These are phyloP conservation scores for Teinopalpus imperialis DNA, from an alignment of 2,888 invertebrate species.

Conservation along the genomic window DNA sequence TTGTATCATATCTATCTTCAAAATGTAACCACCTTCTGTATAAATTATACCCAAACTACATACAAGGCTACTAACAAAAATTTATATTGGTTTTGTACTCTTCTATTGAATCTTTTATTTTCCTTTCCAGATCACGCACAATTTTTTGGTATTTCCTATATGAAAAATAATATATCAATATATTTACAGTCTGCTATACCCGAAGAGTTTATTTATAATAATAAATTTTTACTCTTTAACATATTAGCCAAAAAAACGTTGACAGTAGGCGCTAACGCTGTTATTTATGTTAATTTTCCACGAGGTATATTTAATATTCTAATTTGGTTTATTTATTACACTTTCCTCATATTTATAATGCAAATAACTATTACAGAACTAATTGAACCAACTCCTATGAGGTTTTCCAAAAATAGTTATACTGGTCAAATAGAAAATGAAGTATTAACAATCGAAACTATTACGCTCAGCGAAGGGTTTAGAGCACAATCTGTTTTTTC, in stretches of 20 bases:
- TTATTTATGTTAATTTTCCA: slow-evolving; percentile 53
- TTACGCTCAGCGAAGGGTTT: slow-evolving; percentile 49
- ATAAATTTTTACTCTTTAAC: slow-evolving; percentile 55
- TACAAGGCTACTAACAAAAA: too few relatives aligned
- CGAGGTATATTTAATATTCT: slow-evolving; percentile 40
- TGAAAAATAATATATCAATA: slow-evolving; percentile 39
- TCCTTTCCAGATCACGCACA: slow-evolving; percentile 48
- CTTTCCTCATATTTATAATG: too few relatives aligned
- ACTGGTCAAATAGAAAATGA: slow-evolving; percentile 43
- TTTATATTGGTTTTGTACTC: too few relatives aligned
- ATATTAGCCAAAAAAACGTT: slow-evolving; percentile 54
- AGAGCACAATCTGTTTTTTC: slow-evolving; percentile 41
- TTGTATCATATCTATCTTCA: too few relatives aligned
- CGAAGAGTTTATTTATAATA: slow-evolving; percentile 52
- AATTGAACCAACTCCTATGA: slow-evolving; percentile 46
- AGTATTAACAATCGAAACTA: slow-evolving; percentile 38
- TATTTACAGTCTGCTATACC: slow-evolving; percentile 44
- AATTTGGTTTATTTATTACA: not conserved
- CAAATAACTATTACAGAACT: slow-evolving; percentile 48
- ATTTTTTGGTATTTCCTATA: slow-evolving; percentile 43
- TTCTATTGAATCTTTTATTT: not conserved
- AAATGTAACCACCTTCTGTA: too few relatives aligned
- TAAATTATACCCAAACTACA: too few relatives aligned
- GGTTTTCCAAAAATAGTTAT: slow-evolving; percentile 52
- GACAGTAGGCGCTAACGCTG: slow-evolving; percentile 58